phyloP scores from a whole-genome alignment of 2,797 vertebrate species.

The Steatocranus sp. region DNA sequence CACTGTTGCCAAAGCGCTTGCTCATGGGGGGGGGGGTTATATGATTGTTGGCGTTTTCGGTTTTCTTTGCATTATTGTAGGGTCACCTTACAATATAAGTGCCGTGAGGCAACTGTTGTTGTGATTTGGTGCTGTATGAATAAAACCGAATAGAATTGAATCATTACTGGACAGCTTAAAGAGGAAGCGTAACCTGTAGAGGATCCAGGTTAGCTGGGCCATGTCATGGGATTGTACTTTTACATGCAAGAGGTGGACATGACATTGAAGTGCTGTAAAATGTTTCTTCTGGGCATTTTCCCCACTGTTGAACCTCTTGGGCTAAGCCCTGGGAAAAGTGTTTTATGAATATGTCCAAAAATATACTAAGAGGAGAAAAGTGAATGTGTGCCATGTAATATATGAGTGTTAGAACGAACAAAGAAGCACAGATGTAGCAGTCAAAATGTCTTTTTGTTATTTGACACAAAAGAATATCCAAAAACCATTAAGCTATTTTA shows the following conservation, averaged over 20 bases:
- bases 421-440: neutral
- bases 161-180: neutral
- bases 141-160: neutral
- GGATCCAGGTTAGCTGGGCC: neutral
- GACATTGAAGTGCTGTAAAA: neutral
- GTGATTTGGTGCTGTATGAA: neutral
- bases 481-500: neutral
- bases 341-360: neutral
- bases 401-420: neutral
- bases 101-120: neutral
- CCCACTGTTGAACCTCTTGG: neutral
- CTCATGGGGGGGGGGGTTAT: too few relatives aligned
- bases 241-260: neutral
- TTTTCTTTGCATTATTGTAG: neutral
- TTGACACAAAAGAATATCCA: neutral
- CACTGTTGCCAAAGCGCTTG: neutral
- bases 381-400: neutral
- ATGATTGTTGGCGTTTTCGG: neutral
- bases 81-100: neutral
- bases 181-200: neutral
- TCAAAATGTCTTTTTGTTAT: neutral
- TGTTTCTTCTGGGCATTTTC: neutral
- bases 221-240: neutral
- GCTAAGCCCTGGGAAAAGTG: neutral
- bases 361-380: neutral